Evolutionary conservation across 2,888 invertebrate genomes (phyloP), one percentile per base, ranked within the genome.

Genomic region (Lutraria lutraria): DNA sequence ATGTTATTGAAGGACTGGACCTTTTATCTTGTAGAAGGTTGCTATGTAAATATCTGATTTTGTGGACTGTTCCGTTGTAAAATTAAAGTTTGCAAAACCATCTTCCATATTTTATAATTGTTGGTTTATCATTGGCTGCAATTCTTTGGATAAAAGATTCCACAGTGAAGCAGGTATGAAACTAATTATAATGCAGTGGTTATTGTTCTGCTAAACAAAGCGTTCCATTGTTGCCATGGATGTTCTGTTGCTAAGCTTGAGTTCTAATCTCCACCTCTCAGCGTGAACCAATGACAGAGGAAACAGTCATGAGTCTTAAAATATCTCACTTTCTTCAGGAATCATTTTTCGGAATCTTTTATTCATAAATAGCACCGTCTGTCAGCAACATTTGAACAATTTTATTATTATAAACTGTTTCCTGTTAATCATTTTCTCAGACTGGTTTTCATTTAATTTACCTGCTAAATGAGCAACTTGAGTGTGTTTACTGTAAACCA

Each of bases 361-460:
- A 43, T 60, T 82, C 82, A 82, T 60, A 82, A 63, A 82, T 81
- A 82, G 21, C 82, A 19, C 16, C 25, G 6, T 68, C 76, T 52
- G 52, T 68, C 83, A 83, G 63, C 68, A 83, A 13, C 43, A n/a
- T 83, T 43, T 52, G 52, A 63, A 83, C 83, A 83, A n/a, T 68
- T 83, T 83, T 82, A 63, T 68, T 83, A 83, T 83, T 68, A 76
- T 76, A 6, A 76, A 76, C 76, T 25, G 60, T 43, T 68, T 83
- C 52, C 83, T 83, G 83, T 83, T 68, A 25, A 83, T 83, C 68
- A 83, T 83, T 83, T 83, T 68, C 83, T 83, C 83, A 83, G 63
- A 83, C 68, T 34, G 83, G 76, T 76, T 76, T 31, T 76, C 29
- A 34, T 52, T 83, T 52, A 63, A 43, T 68, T 68, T 68, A 43